Base-by-base conservation (phyloP, 2,797 vertebrate genomes). In the Artibeus lituratus region DNA sequence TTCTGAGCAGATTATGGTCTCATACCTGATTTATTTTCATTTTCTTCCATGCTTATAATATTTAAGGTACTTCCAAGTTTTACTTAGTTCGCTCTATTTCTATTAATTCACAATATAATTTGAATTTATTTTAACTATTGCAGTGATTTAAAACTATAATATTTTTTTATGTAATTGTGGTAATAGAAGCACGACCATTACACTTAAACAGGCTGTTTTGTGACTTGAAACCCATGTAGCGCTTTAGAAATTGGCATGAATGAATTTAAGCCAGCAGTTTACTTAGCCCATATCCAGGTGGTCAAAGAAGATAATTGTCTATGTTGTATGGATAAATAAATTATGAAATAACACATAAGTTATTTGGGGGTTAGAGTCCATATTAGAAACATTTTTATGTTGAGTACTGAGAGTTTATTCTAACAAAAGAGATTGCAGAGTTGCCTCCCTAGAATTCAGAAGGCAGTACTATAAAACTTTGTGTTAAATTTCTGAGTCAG, bases 51-150 rank as follows among this genome's bases (percentile, higher is more conserved):
- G 21, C 37, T 42, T 22, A 16, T 84, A 57, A 44, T 90, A 74
- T 91, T 81, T 96, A 96, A 87, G 73, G 15, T 39, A 74, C 26
- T 49, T 91, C 5, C 44, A 51, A 32, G n/a, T 88, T 96, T 96
- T 90, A 86, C 26, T 77, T 89, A 42, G 62, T 83, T 88, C 74
- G n/a, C n/a, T 35, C 37, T 91, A 24, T 83, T 87, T 96, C 57
- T 93, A n/a, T 93, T 91, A 91, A 74, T 90, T 95, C 39, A 88
- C 16, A 92, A 26, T 85, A 82, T 49, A 74, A 26, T 84, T 87
- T 73, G 72, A 55, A 35, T 94, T 94, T 89, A 84, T 95, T 96
- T 78, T 95, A 96, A 95, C 18, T 47, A 72, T 67, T 90, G 44
- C 26, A 88, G 42, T 59, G 35, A 89, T 62, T 93, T 90, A 84